Evolutionary conservation across 2,888 invertebrate genomes (phyloP).

Genomic region (Ichneumoninae sp.): DNA sequence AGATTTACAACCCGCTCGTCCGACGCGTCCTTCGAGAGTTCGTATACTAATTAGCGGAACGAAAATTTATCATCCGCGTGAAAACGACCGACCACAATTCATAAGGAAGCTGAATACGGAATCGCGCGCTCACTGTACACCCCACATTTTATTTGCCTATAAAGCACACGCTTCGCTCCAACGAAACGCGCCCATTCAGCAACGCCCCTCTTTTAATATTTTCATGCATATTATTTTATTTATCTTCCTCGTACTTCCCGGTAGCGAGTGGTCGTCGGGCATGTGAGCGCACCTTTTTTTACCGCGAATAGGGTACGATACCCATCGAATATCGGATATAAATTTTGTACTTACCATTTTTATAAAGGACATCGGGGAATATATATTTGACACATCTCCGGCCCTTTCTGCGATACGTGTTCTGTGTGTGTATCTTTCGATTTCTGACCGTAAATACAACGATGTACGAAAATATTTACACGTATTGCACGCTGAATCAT

Average conservation of each 20-base stretch:
- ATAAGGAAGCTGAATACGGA: constrained; percentile 30
- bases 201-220: constrained; percentile 28
- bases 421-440: constrained; percentile 22
- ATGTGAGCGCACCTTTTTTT: not conserved
- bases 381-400: constrained; percentile 12
- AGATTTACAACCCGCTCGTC: constrained; percentile 62
- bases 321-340: constrained; percentile 9
- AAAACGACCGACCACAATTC: constrained; percentile 45
- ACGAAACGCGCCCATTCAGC: not conserved
- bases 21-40: constrained; percentile 28
- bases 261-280: too few relatives aligned
- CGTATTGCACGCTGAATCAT: constrained; percentile 42
- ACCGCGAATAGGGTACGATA: not conserved
- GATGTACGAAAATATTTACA: constrained; percentile 36
- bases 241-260: not conserved
- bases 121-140: not conserved
- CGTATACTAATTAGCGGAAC: constrained; percentile 61
- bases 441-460: constrained; percentile 27
- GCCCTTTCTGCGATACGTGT: not conserved
- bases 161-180: constrained; percentile 29
- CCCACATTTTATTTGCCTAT: constrained; percentile 44
- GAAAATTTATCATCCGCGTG: constrained; percentile 60
- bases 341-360: constrained; percentile 43
- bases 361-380: not conserved
- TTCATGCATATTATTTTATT: not conserved